Evolutionary conservation across 2,888 invertebrate genomes (phyloP).

Genomic region (Aporophyla lueneburgensis): DNA sequence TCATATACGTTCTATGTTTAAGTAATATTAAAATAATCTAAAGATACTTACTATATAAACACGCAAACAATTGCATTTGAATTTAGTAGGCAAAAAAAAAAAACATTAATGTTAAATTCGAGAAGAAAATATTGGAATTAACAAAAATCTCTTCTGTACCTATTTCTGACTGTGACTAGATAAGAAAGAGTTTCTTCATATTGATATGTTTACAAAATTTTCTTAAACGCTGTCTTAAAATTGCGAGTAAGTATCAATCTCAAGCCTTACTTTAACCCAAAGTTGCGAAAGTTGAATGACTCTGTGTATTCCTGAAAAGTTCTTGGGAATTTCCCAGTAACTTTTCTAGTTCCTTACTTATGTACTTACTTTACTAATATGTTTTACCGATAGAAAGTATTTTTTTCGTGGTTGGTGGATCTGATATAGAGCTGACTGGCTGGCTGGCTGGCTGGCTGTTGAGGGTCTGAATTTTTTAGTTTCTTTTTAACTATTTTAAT

Average conservation of each 20-base stretch:
- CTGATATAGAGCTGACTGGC: no score
- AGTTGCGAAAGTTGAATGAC: background rate
- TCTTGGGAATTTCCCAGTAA: background rate
- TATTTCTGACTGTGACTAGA: background rate
- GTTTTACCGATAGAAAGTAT: no score
- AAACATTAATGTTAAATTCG: background rate
- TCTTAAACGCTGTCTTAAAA: background rate
- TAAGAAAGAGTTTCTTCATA: background rate
- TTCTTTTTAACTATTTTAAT: no score
- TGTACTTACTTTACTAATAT: no score
- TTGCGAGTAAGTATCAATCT: conserved; percentile 4
- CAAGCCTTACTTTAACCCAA: conserved; percentile 7
- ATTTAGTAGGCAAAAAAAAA: background rate
- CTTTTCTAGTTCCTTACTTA: background rate
- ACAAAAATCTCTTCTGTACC: background rate
- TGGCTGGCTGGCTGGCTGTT: no score
- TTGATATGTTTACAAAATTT: background rate
- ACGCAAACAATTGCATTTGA: no score
- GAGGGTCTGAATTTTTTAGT: no score
- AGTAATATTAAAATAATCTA: no score
- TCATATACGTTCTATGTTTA: no score
- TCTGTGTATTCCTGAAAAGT: no score
- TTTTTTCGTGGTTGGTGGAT: no score
- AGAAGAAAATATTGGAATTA: background rate
- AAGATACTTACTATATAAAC: no score